Conservation (phyloP, 2,113 vertebrate species). For the Columbina picui region DNA sequence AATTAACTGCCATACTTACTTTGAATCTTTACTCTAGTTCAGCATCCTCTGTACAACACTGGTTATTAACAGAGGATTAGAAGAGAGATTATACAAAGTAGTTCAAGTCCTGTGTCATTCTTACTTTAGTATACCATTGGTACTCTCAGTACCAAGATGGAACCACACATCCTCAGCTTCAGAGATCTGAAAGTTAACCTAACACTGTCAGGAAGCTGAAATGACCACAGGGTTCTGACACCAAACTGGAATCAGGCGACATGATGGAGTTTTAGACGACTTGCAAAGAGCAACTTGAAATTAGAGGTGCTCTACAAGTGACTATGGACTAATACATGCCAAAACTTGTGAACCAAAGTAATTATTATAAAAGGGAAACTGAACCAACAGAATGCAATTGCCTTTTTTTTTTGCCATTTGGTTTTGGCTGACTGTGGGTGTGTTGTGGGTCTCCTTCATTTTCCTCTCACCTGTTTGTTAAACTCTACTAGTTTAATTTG, state of each 20-base stretch:
- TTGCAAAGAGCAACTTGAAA: background rate
- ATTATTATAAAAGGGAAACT: background rate
- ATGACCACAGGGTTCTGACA: accelerated
- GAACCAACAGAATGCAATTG: background rate
- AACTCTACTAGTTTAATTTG: background rate
- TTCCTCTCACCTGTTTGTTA: background rate
- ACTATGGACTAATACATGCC: background rate
- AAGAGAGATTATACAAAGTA: background rate
- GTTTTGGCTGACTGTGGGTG: no score
- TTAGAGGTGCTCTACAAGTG: background rate
- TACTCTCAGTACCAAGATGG: background rate
- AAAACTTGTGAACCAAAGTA: background rate
- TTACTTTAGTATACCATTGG: background rate
- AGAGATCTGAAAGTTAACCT: background rate
- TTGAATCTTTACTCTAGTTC: background rate
- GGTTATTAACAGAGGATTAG: background rate
- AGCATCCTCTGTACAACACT: background rate
- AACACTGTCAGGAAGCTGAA: background rate
- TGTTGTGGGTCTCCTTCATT: no score
- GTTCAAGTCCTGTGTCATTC: background rate
- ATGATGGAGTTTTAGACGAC: background rate
- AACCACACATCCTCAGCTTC: background rate
- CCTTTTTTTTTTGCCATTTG: background rate
- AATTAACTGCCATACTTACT: background rate
- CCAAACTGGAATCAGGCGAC: accelerated